These are phyloP conservation scores for Trilocha varians DNA, from an alignment of 2,888 invertebrate species.

Conservation along the genomic window DNA sequence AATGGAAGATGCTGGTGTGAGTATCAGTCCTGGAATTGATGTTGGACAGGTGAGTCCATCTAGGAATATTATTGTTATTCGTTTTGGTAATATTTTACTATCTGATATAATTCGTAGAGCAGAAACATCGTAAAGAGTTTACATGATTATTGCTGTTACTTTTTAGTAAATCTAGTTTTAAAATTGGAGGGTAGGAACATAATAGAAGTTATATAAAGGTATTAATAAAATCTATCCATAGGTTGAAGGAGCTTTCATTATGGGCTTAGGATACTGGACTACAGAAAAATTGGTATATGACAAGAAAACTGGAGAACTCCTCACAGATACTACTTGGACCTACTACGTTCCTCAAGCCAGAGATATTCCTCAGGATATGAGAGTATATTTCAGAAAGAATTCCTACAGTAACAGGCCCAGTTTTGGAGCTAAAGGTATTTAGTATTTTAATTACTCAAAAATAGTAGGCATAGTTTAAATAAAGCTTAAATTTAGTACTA, in stretches of 20 bases:
- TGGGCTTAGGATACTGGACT: constrained; percentile 82
- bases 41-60: constrained; percentile 69
- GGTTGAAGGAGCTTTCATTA: constrained; percentile 81
- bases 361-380: constrained; percentile 82
- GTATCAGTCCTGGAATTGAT: constrained; percentile 76
- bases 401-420: constrained; percentile 74
- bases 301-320: constrained; percentile 73
- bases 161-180: too few relatives aligned
- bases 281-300: constrained; percentile 78
- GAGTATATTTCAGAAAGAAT: constrained; percentile 76
- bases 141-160: too few relatives aligned
- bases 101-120: neutral
- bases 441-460: too few relatives aligned
- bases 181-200: too few relatives aligned
- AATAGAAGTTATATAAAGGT: too few relatives aligned
- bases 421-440: constrained; percentile 37
- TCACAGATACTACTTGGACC: constrained; percentile 71
- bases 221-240: too few relatives aligned
- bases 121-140: too few relatives aligned
- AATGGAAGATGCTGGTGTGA: constrained; percentile 76
- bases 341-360: constrained; percentile 80
- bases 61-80: neutral
- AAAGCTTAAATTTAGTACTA: too few relatives aligned
- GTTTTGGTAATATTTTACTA: neutral
- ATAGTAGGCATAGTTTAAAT: too few relatives aligned